Evolutionary conservation across 2,888 invertebrate species (phyloP).

Genomic region (Sepioteuthis lessoniana): DNA sequence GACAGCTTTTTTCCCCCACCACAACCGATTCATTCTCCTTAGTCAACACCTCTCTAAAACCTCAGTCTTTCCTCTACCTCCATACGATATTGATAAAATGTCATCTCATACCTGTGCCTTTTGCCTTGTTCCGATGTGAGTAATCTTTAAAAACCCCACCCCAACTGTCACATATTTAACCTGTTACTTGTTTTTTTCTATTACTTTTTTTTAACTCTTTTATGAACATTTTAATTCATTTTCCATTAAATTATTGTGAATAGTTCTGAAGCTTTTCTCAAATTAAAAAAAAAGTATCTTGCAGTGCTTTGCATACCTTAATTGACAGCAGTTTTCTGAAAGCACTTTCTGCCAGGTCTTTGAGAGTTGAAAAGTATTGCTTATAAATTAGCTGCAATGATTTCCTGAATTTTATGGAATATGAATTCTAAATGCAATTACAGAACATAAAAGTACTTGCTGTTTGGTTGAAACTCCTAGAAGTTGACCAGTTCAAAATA

Average conservation of each 20-base stretch:
- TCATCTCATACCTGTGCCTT: neutral
- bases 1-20: neutral
- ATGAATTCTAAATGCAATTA: too few relatives aligned
- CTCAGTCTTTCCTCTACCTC: too few relatives aligned
- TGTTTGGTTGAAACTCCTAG: too few relatives aligned
- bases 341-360: too few relatives aligned
- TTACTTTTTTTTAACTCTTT: neutral
- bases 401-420: too few relatives aligned
- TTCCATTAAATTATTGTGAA: neutral
- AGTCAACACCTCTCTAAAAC: neutral
- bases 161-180: neutral
- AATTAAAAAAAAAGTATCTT: neutral
- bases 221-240: neutral
- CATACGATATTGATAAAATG: too few relatives aligned
- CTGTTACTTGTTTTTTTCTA: too few relatives aligned
- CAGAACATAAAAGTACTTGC: too few relatives aligned
- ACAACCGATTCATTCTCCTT: too few relatives aligned
- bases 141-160: neutral
- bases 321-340: neutral
- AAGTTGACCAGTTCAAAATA: too few relatives aligned
- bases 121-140: neutral
- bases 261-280: neutral
- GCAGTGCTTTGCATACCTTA: neutral
- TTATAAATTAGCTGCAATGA: too few relatives aligned
- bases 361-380: too few relatives aligned